These are phyloP conservation scores for Melinaea marsaeus DNA, from an alignment of 2,888 invertebrate genomes.

Conservation along the genomic window DNA sequence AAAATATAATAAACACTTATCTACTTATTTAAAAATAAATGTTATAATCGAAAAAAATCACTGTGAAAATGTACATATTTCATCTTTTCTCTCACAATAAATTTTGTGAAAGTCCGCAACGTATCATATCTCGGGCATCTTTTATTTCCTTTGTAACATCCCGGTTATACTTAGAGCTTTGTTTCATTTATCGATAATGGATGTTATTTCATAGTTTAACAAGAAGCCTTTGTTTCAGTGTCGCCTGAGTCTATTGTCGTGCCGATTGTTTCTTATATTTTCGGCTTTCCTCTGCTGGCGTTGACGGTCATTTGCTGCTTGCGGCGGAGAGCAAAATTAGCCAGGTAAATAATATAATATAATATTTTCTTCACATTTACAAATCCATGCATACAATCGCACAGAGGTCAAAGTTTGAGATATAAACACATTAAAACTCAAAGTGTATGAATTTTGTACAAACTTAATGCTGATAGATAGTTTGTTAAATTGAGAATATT, in stretches of 20 bases:
- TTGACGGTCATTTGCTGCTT: slow-evolving; percentile 92
- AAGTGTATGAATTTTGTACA: too few species aligned
- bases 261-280: slow-evolving; percentile 92
- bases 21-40: not conserved
- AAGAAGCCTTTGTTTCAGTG: slow-evolving; percentile 76
- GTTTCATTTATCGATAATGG: not conserved
- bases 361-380: not conserved
- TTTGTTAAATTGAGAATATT: too few species aligned
- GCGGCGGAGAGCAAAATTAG: slow-evolving; percentile 88
- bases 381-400: too few species aligned
- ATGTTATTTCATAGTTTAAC: not conserved
- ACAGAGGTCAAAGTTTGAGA: too few species aligned
- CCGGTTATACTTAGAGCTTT: slow-evolving; percentile 17
- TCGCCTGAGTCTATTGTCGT: slow-evolving; percentile 92
- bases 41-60: not conserved
- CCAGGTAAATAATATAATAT: slow-evolving; percentile 60
- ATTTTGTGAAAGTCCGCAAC: slow-evolving; percentile 4
- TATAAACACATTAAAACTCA: too few species aligned
- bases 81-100: not conserved
- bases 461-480: too few species aligned
- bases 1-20: not conserved
- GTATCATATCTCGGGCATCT: slow-evolving; percentile 7
- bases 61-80: not conserved
- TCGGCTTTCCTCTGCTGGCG: slow-evolving; percentile 92
- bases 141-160: slow-evolving; percentile 13